A percentile compares a stretch with the other conserved stretches of the same genome.
phyloP scores from a whole-genome alignment of 2,888 invertebrate species.

The Venusia cambrica region DNA sequence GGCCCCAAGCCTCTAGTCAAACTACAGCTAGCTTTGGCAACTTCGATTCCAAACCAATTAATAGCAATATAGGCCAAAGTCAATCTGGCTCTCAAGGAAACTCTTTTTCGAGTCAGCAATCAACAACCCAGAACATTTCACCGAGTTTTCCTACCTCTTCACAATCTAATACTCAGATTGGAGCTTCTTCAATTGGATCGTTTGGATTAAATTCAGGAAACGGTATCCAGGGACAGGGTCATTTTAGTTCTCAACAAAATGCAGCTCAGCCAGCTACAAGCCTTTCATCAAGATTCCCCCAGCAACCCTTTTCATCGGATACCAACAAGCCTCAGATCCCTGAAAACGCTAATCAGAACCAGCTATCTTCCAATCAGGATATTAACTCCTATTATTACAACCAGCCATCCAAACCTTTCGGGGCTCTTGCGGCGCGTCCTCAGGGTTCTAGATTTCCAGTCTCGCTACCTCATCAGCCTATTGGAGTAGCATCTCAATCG shows the following conservation, averaged over 20 bases:
- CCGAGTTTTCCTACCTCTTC: conserved; percentile 14
- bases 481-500: conserved; percentile 30
- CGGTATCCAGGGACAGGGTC: no score
- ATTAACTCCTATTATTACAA: conserved; percentile 54
- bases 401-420: conserved; percentile 51
- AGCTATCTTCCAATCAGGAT: conserved; percentile 36
- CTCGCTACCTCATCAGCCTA: conserved; percentile 41
- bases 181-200: conserved; percentile 5
- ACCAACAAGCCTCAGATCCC: conserved; percentile 7
- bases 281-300: no score
- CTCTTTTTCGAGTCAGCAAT: conserved; percentile 14
- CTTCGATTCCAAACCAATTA: conserved; percentile 11
- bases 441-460: conserved; percentile 39
- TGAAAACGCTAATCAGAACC: conserved; percentile 25
- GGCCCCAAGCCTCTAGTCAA: conserved; percentile 17
- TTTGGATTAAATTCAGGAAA: no score
- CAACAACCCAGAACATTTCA: conserved; percentile 10
- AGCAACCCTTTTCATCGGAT: no score
- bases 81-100: conserved; percentile 17
- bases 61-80: conserved; percentile 9
- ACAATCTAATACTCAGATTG: conserved; percentile 11
- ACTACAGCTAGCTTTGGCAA: conserved; percentile 9
- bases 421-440: conserved; percentile 27
- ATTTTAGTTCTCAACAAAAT: no score
- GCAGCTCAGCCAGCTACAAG: no score